Evolutionary conservation across 30 jellyfish, hydroid and myxozoan species (phyloP).

Genomic region (Cassiopea andromeda): DNA sequence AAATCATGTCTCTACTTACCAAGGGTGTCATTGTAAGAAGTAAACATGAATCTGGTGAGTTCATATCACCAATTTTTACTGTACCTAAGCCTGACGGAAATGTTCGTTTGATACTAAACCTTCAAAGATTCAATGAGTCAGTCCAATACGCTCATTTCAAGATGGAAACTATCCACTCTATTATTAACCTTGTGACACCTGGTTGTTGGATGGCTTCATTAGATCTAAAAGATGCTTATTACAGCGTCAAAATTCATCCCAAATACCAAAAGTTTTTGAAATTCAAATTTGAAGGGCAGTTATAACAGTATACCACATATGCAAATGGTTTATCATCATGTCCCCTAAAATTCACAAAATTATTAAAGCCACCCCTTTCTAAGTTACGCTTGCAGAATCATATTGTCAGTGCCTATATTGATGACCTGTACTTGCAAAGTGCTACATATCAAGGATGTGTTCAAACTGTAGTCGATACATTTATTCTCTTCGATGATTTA

Average conservation of each 20-base stretch:
- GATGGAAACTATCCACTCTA: constrained; percentile 47
- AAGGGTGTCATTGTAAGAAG: background rate
- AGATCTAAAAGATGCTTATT: constrained; percentile 15
- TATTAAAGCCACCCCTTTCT: constrained; percentile 46
- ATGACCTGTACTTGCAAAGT: constrained; percentile 43
- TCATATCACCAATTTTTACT: constrained; percentile 18
- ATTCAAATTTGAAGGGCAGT: background rate
- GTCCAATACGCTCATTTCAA: constrained; percentile 35
- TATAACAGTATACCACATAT: background rate
- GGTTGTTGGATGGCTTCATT: constrained; percentile 33
- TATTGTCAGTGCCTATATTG: constrained; percentile 43
- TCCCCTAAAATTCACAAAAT: constrained; percentile 47
- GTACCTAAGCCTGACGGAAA: constrained; percentile 53
- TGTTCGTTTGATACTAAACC: constrained; percentile 36
- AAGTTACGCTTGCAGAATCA: constrained; percentile 32
- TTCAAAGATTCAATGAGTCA: background rate
- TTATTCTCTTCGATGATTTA: background rate
- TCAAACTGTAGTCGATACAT: constrained; percentile 29
- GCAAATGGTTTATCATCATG: constrained; percentile 41
- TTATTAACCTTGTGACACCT: constrained; percentile 25
- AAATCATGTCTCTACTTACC: background rate
- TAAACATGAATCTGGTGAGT: constrained; percentile 30
- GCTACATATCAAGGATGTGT: constrained; percentile 22
- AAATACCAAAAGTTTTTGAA: constrained; percentile 8
- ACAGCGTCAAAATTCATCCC: constrained; percentile 38